Conservation (phyloP, 2,113 vertebrate species). For the Notarius lentiginosus region DNA sequence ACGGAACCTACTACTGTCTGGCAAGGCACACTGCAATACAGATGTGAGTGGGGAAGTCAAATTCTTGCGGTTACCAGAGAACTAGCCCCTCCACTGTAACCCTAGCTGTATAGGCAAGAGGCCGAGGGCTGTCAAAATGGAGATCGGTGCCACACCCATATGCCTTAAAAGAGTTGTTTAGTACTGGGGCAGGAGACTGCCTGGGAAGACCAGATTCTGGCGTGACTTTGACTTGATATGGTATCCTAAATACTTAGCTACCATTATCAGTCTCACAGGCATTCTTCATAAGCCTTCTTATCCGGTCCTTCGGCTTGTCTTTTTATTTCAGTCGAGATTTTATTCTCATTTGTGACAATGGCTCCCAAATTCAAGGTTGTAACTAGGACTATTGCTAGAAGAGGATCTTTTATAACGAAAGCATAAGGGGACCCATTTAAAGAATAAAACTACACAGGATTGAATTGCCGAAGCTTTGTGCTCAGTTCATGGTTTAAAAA, state of each 20-base stretch:
- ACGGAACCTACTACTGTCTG: too few relatives aligned
- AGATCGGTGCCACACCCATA: too few relatives aligned
- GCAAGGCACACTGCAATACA: too few relatives aligned
- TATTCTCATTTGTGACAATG: not conserved
- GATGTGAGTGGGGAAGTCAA: too few relatives aligned
- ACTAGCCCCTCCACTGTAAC: too few relatives aligned
- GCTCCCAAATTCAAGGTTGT: not conserved
- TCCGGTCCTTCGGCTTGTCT: not conserved
- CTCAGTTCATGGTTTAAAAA: constrained; percentile 43
- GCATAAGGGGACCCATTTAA: not conserved
- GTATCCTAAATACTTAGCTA: not conserved
- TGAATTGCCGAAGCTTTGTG: constrained; percentile 3
- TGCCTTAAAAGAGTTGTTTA: too few relatives aligned
- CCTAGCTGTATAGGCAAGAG: too few relatives aligned
- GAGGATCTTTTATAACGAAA: not conserved
- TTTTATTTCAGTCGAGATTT: not conserved
- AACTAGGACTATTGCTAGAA: constrained; percentile 1
- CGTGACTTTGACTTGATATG: not conserved
- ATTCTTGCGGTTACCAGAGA: too few relatives aligned
- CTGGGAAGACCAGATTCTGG: too few relatives aligned
- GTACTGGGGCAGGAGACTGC: too few relatives aligned
- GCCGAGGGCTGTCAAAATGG: too few relatives aligned
- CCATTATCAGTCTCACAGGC: not conserved
- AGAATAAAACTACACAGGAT: not conserved
- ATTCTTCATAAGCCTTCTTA: not conserved